Evolutionary conservation across 2,797 vertebrate species (phyloP).

Genomic region (Synanceia verrucosa): DNA sequence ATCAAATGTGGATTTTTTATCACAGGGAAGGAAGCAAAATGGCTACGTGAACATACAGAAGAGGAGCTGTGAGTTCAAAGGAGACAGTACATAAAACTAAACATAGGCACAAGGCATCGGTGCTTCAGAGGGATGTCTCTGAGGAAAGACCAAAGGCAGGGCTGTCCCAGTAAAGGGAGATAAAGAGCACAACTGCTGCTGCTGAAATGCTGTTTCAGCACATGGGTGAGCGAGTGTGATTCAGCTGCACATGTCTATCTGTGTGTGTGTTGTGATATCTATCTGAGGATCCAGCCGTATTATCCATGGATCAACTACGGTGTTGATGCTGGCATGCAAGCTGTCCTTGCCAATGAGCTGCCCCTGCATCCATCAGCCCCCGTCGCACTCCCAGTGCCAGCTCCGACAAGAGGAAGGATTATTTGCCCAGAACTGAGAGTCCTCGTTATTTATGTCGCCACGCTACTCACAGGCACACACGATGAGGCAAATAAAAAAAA

Average conservation of each 20-base stretch:
- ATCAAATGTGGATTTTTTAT: background rate
- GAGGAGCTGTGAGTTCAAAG: constrained; percentile 7
- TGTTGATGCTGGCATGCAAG: constrained; percentile 62
- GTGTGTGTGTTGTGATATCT: constrained; percentile 26
- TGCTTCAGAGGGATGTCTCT: constrained; percentile 23
- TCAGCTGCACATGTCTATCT: constrained; percentile 36
- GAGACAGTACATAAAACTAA: background rate
- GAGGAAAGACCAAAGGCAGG: constrained; percentile 23
- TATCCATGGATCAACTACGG: constrained; percentile 63
- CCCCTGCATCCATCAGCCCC: constrained; percentile 51
- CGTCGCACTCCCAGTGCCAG: constrained; percentile 32
- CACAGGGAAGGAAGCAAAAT: background rate
- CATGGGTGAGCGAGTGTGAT: constrained; percentile 12
- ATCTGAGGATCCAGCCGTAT: constrained; percentile 39
- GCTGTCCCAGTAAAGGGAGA: constrained; percentile 43
- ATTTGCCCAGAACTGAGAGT: constrained; percentile 44
- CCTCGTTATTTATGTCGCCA: constrained; percentile 60
- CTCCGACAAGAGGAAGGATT: constrained; percentile 56
- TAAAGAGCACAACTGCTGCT: constrained; percentile 24
- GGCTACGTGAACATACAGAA: background rate
- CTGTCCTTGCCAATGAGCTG: constrained; percentile 61
- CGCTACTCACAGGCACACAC: constrained; percentile 37
- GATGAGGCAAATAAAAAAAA: constrained; percentile 16
- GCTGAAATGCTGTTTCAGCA: constrained; percentile 59
- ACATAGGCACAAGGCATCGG: constrained; percentile 5